Base-by-base conservation (phyloP, 2,113 vertebrate species). In the Pluvianellus socialis region DNA sequence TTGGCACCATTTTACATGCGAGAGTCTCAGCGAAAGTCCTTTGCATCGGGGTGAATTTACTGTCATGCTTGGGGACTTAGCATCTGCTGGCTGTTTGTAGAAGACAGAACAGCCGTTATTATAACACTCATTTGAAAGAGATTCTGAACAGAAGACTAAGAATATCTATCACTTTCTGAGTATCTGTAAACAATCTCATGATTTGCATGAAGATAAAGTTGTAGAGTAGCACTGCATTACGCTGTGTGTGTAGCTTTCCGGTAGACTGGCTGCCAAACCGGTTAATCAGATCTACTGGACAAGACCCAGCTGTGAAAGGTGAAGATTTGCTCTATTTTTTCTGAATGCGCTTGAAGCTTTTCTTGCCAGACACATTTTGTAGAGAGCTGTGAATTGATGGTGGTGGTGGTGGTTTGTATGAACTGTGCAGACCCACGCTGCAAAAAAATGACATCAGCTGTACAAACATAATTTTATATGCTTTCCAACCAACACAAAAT, bases 221-320 rank as follows among this genome's bases (percentile, higher is more conserved):
- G 62, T 45, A n/a, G 79, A 67, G 44, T 27, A 84, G 67, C 52
- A 3, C 52, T 61, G 59, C 35, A 26, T 84, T 50, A 47, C 2
- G 4, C 74, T 23, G 42, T 13, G 63, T 2, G 0, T 77, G 55
- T 79, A 87, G 35, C 70, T 90, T 81, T 76, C 76, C 59, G 50
- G 53, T 22, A 15, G 28, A 68, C 38, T 6, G 53, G 61, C 62
- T 94, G 90, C 79, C 83, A 94, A 75, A 71, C 50, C 86, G 74
- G 73, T 92, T 94, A 88, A 93, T 93, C 83, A 66, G 52, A 85
- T 49, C 59, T 75, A 50, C 76, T 74, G 88, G 95, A 71, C 40
- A 67, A 90, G 75, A 58, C 55, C 65, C 79, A 92, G 88, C 67
- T 90, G 63, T 32, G 88, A 80, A 86, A 95, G 86, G 92, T 80